These are phyloP conservation scores for Pseudopodoces humilis DNA, from an alignment of 2,113 vertebrate species.

Conservation along the genomic window DNA sequence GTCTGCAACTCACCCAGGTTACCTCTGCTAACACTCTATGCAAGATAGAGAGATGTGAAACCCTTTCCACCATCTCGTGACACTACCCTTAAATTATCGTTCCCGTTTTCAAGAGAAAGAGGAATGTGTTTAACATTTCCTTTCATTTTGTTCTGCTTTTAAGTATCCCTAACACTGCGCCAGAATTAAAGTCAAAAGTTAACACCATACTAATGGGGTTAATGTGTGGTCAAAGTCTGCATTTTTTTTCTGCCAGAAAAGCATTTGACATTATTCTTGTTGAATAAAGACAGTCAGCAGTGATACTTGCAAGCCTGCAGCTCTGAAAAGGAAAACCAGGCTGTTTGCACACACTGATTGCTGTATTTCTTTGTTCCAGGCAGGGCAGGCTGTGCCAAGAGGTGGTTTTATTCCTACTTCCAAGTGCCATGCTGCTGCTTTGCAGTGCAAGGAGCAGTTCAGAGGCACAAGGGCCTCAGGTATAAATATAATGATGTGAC, in stretches of 20 bases:
- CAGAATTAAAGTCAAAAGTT: slow-evolving; percentile 58
- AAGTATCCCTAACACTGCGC: slow-evolving; percentile 32
- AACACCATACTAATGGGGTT: slow-evolving; percentile 57
- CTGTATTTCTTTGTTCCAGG: not conserved
- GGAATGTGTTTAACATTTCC: slow-evolving; percentile 23
- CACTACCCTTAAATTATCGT: not conserved
- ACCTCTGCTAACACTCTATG: not conserved
- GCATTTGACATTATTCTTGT: slow-evolving; percentile 25
- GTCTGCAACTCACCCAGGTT: not conserved
- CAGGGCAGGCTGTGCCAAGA: not conserved
- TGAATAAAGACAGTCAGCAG: slow-evolving; percentile 1
- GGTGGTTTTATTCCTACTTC: not conserved
- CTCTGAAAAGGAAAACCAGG: not conserved
- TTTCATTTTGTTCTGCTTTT: slow-evolving; percentile 52
- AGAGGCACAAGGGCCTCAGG: not conserved
- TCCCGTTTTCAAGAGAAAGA: not conserved
- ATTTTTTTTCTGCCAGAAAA: slow-evolving; percentile 42
- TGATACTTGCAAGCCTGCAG: not conserved
- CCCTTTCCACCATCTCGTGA: not conserved
- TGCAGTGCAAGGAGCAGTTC: not conserved
- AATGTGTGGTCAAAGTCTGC: slow-evolving; percentile 56
- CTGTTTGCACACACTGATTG: not conserved
- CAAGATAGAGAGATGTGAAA: not conserved
- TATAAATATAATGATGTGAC: not conserved
- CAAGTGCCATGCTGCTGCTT: not conserved